Evolutionary conservation across 2,888 invertebrate species (phyloP).

Genomic region (Phymatocera aterrima): DNA sequence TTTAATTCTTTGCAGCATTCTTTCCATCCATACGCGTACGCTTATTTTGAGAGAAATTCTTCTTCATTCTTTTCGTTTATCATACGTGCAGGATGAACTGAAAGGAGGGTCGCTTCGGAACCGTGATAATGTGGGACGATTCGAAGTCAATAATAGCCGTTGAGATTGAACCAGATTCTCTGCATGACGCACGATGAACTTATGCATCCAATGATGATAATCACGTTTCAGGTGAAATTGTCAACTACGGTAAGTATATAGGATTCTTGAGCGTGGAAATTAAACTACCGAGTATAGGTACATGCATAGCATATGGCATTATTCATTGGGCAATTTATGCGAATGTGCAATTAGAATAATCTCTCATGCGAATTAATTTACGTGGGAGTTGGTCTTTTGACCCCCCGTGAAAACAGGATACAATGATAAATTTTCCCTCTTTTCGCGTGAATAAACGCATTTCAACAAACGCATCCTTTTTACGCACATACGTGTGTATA

Average conservation of each 20-base stretch:
- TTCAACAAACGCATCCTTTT: slow-evolving; percentile 42
- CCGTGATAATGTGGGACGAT: neutral
- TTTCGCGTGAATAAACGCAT: neutral
- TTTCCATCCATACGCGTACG: slow-evolving; percentile 44
- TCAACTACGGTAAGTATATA: neutral
- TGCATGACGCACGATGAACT: neutral
- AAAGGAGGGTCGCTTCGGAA: no score
- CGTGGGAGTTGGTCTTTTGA: slow-evolving; percentile 9
- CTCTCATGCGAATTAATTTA: slow-evolving; percentile 2
- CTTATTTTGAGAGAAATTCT: slow-evolving; percentile 50
- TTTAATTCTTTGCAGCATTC: slow-evolving; percentile 31
- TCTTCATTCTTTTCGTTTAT: slow-evolving; percentile 45
- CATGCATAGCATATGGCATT: neutral
- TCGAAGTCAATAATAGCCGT: slow-evolving; percentile 20
- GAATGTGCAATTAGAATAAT: slow-evolving; percentile 12
- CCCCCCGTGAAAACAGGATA: slow-evolving; percentile 38
- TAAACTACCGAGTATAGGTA: neutral
- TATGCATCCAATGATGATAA: neutral
- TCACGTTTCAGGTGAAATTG: neutral
- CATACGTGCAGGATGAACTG: no score
- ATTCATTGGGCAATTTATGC: neutral
- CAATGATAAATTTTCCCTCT: neutral
- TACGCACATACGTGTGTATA: no score
- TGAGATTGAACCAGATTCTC: slow-evolving; percentile 15
- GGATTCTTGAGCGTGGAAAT: neutral